Conservation (phyloP, 2,888 invertebrate species). For the Leptinotarsa haldemani region DNA sequence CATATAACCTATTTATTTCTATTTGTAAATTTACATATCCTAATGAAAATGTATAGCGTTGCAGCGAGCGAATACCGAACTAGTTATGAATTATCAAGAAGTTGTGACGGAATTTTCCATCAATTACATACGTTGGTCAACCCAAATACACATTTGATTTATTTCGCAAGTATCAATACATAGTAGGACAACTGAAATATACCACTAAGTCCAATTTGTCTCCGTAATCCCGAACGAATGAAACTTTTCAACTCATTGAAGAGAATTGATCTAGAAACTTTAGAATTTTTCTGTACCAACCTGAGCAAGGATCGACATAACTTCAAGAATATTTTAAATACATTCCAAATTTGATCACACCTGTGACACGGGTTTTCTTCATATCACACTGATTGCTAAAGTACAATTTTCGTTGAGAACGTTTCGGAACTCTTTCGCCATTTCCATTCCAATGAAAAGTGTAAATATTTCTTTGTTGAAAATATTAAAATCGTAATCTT, state of each 20-base stretch:
- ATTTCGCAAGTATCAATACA: not conserved
- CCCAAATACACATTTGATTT: not conserved
- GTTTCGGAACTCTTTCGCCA: too few relatives aligned
- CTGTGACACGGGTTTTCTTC: too few relatives aligned
- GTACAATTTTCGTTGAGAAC: too few relatives aligned
- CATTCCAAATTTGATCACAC: too few relatives aligned
- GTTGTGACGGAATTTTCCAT: slow-evolving; percentile 1
- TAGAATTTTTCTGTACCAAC: too few relatives aligned
- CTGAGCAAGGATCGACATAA: too few relatives aligned
- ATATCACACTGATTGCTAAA: too few relatives aligned
- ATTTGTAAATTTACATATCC: slow-evolving; percentile 20
- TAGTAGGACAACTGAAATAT: not conserved
- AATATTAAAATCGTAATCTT: too few relatives aligned
- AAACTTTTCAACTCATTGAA: not conserved
- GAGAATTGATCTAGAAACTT: not conserved
- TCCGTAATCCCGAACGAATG: not conserved
- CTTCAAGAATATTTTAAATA: too few relatives aligned
- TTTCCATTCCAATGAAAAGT: too few relatives aligned
- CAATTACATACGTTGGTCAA: not conserved
- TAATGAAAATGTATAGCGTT: slow-evolving; percentile 23
- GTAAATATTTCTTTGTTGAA: too few relatives aligned
- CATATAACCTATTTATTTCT: slow-evolving; percentile 20
- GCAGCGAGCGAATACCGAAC: slow-evolving; percentile 10
- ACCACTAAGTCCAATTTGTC: too few relatives aligned
- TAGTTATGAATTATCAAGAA: slow-evolving; percentile 5